Evolutionary conservation across 2,888 invertebrate genomes (phyloP).

Genomic region (Carpatolechia fugitivella): DNA sequence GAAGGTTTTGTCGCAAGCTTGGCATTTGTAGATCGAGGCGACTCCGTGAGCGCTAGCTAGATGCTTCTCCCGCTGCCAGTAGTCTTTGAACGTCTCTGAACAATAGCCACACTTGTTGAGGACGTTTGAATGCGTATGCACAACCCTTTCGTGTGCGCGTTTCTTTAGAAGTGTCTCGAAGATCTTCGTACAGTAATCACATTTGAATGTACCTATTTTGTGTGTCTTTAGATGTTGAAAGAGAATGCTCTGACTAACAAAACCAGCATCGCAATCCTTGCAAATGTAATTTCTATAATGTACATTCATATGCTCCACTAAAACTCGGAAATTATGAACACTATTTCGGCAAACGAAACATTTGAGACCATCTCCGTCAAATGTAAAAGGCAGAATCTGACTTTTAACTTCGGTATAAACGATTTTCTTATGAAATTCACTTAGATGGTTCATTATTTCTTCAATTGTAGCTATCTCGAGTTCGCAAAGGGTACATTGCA

Average conservation of each 20-base stretch:
- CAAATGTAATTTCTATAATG: constrained; percentile 41
- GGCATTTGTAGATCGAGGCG: constrained; percentile 37
- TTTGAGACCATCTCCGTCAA: constrained; percentile 29
- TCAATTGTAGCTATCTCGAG: constrained; percentile 23
- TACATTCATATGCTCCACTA: constrained; percentile 39
- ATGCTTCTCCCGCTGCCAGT: constrained; percentile 29
- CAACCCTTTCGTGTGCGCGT: constrained; percentile 31
- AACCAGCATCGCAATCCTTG: constrained; percentile 36
- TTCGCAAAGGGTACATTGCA: constrained; percentile 31
- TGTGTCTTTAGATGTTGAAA: constrained; percentile 34
- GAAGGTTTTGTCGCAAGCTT: constrained; percentile 48
- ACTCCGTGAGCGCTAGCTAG: constrained; percentile 27
- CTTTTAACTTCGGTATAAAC: constrained; percentile 32
- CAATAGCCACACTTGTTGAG: constrained; percentile 33
- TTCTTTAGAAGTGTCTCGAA: constrained; percentile 29
- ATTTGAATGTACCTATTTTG: constrained; percentile 29
- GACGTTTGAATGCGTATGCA: constrained; percentile 32
- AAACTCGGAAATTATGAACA: constrained; percentile 35
- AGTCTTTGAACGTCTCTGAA: constrained; percentile 27
- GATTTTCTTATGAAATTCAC: constrained; percentile 25
- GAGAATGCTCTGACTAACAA: constrained; percentile 33
- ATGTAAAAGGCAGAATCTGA: constrained; percentile 37
- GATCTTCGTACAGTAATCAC: constrained; percentile 31
- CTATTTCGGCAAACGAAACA: constrained; percentile 36
- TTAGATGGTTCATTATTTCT: constrained; percentile 28